A percentile compares a stretch with the other conserved stretches of the same genome.
These are phyloP conservation scores for Euwallacea fornicatus DNA, from an alignment of 1,140 invertebrate species.

Conservation along the genomic window DNA sequence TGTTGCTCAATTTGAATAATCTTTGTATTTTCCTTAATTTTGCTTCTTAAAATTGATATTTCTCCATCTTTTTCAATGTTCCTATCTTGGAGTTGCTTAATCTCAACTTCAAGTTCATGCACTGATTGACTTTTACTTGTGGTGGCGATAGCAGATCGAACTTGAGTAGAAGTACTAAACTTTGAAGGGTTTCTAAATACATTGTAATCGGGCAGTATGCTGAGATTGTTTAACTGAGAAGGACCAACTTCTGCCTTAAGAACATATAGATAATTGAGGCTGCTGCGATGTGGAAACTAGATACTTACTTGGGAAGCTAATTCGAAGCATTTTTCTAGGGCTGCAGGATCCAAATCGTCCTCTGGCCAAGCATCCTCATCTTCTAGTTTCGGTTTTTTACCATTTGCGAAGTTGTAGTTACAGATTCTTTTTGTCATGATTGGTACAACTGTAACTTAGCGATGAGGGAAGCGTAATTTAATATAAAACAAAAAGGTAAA, in stretches of 20 bases:
- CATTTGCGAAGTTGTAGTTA: constrained; percentile 22
- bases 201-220: constrained; percentile 33
- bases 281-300: not conserved
- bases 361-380: constrained; percentile 44
- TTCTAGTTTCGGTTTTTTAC: constrained; percentile 41
- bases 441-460: not conserved
- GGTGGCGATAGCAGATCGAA: constrained; percentile 8
- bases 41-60: constrained; percentile 40
- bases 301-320: constrained; percentile 41
- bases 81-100: constrained; percentile 34
- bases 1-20: constrained; percentile 37
- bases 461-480: no score
- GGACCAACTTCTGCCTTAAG: no score
- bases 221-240: constrained; percentile 1
- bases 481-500: no score
- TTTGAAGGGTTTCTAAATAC: constrained; percentile 39
- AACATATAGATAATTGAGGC: not conserved
- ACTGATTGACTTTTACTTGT: constrained; percentile 14
- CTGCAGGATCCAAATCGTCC: constrained; percentile 42
- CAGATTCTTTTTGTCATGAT: constrained; percentile 42
- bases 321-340: constrained; percentile 43
- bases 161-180: constrained; percentile 42
- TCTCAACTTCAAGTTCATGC: constrained; percentile 34
- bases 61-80: constrained; percentile 46
- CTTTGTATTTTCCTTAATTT: constrained; percentile 38